Evolutionary conservation across 1,140 invertebrate species (phyloP).

Genomic region (Teleopsis dalmanni): DNA sequence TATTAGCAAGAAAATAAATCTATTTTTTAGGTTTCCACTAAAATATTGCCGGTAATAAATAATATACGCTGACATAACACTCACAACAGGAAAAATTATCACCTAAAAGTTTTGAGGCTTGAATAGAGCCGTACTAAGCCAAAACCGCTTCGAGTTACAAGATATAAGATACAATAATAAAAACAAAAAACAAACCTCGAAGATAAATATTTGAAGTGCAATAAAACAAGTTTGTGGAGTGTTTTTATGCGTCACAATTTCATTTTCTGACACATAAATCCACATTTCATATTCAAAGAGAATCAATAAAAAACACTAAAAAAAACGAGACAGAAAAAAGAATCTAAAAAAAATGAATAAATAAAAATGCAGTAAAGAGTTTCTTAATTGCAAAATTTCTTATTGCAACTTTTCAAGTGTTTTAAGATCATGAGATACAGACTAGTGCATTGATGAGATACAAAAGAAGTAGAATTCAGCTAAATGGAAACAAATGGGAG

Average conservation of each 20-base stretch:
- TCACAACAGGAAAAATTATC: neutral
- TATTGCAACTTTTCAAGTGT: too few species aligned
- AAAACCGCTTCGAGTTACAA: conserved; percentile 28
- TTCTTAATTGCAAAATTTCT: too few species aligned
- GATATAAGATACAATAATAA: conserved; percentile 11
- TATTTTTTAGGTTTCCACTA: too few species aligned
- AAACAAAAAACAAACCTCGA: neutral
- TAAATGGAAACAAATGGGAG: too few species aligned
- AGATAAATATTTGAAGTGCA: neutral
- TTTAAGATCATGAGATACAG: too few species aligned
- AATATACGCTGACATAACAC: neutral
- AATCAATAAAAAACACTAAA: neutral
- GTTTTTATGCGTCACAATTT: conserved; percentile 23
- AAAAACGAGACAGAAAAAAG: neutral
- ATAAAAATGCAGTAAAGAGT: neutral
- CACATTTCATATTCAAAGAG: conserved; percentile 21
- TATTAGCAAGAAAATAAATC: too few species aligned
- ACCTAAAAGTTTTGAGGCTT: neutral
- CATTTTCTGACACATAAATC: conserved; percentile 43
- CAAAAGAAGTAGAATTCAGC: too few species aligned
- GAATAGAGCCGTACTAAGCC: conserved; percentile 7
- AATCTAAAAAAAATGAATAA: neutral
- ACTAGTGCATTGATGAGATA: too few species aligned
- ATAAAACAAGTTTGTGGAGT: neutral
- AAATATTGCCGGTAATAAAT: too few species aligned